Percentiles rank a stretch among this genome's conserved stretches.
phyloP scores from a whole-genome alignment of 1,140 invertebrate species.

The Hypothenemus hampei region DNA sequence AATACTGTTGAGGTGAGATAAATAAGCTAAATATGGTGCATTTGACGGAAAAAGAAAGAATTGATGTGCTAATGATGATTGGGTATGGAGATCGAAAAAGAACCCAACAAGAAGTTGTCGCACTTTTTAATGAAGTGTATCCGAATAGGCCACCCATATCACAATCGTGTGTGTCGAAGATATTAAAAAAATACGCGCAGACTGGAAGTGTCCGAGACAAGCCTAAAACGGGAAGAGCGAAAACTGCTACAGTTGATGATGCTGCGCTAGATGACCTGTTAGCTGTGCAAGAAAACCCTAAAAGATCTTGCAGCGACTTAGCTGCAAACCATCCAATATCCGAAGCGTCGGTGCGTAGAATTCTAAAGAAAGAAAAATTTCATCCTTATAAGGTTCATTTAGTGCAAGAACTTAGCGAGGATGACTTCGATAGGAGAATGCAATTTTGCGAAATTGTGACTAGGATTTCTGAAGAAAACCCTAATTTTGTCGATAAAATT shows the following conservation, averaged over 20 bases:
- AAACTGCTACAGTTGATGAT: no score
- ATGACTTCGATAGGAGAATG: no score
- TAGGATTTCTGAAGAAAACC: no score
- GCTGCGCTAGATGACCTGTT: background rate
- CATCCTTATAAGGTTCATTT: background rate
- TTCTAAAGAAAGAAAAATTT: background rate
- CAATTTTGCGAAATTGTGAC: no score
- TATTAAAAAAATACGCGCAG: background rate
- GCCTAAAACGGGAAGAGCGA: no score
- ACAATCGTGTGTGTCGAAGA: background rate
- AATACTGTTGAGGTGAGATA: no score
- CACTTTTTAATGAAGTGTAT: background rate
- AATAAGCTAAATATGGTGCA: background rate
- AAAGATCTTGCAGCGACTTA: no score
- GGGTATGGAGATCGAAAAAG: no score
- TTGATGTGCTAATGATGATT: background rate
- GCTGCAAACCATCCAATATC: background rate
- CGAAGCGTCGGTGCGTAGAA: background rate
- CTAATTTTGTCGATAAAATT: no score
- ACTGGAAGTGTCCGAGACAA: background rate
- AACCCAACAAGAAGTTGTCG: background rate
- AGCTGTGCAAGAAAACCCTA: background rate
- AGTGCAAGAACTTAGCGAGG: no score
- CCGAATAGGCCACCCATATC: background rate
- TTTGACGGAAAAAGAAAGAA: background rate